Base-by-base conservation (phyloP, 2,888 invertebrate species). In the Tiliacea citrago region DNA sequence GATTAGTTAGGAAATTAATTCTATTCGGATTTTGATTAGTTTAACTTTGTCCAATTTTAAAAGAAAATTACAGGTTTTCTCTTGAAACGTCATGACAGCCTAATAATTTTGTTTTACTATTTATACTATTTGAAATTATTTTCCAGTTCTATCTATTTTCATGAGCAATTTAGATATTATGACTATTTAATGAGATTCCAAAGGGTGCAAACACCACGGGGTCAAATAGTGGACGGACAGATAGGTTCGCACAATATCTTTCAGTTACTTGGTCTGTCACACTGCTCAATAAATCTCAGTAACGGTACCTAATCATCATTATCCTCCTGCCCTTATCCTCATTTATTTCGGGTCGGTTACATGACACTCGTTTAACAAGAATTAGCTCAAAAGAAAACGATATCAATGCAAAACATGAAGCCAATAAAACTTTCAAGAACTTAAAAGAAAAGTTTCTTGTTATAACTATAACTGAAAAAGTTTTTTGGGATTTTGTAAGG, bases 361-460 rank as follows among this genome's bases (percentile, higher is more conserved):
- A 39, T 49, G 18, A 16, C 47, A 49, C 12, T n/a, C 9, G 8
- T 29, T 0, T 21, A 24, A 7, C 29, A 51, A 58, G 29, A 75
- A 45, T 35, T 60, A 16, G 9, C 12, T 51, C 8, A 24, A 60
- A 67, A 60, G 18, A 29, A 68, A 68, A 55, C 61, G 61, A 75
- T 61, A 75, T 76, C n/a, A 60, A 47, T n/a, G n/a, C 39, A 65
- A 67, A 75, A 77, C 53, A 69, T 62, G 61, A 76, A 76, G 39
- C 78, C 78, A 55, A 55, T 61, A 78, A 70, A 78, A 78, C 21
- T 24, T 57, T 16, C 18, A 45, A 57, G 55, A 63, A 73, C 51
- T 73, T 62, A 18, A 60, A 61, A 24, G 47, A 51, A 60, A 68
- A 51, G 9, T 68, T 79, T 42, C 29, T 66, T 42, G 1, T 72